Evolutionary conservation across 1,140 invertebrate genomes (phyloP).

Genomic region (Adelges cooleyi): DNA sequence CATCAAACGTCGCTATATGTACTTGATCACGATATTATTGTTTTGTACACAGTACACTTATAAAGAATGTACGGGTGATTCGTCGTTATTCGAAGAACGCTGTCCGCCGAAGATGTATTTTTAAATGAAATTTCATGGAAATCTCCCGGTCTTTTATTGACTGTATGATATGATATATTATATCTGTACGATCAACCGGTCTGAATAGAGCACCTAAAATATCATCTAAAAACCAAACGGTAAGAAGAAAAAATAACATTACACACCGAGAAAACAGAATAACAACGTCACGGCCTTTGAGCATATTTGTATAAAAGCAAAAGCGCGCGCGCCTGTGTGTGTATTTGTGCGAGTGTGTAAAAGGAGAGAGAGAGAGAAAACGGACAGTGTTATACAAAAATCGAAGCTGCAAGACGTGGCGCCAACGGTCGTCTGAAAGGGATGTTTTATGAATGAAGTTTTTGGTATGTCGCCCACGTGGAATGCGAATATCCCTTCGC

Average conservation of each 20-base stretch:
- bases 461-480: conserved; percentile 27
- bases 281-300: conserved; percentile 2
- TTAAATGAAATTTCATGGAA: no score
- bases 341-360: not conserved
- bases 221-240: no score
- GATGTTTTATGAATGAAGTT: conserved; percentile 29
- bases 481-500: conserved; percentile 23
- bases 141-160: no score
- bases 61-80: no score
- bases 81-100: no score
- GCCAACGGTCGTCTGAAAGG: conserved; percentile 20
- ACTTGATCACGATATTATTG: no score
- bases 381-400: conserved; percentile 10
- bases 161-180: no score
- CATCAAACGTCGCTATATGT: no score
- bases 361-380: not conserved
- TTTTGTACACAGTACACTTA: no score
- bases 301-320: not conserved
- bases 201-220: no score
- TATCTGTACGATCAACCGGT: no score
- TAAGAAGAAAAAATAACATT: not conserved
- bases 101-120: no score
- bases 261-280: not conserved
- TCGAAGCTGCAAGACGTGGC: conserved; percentile 21
- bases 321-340: not conserved